Base-by-base conservation (phyloP, 2,113 vertebrate species). In the Lates calcarifer region DNA sequence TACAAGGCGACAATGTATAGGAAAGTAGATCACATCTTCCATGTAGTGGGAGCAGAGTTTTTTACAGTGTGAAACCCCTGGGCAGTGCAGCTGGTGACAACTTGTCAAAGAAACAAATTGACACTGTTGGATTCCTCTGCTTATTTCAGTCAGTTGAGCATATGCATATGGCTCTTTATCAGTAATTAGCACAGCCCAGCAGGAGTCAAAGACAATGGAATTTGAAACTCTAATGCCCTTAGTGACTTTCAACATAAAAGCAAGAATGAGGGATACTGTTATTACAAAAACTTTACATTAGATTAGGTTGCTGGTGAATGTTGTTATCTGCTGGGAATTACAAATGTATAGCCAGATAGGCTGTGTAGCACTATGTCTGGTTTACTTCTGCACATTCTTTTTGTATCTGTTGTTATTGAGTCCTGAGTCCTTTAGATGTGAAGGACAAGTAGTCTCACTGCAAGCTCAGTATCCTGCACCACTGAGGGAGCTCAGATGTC, bases 151-250 rank as follows among this genome's bases (percentile, higher is more conserved):
- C 62, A 41, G 47, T 75, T 45, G 26, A 82, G 26, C 26, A 63
- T 29, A 31, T 79, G 41, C 67, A 70, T 60, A 61, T 9, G 35
- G 63, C 58, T 77, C 67, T n/a, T n/a, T 82, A 47, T 72, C 68
- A 28, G 45, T 22, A 70, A 77, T 83, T 80, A 83, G 68, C 39
- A 26, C 57, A 43, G 33, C 31, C 35, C 79, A 69, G 47, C 14
- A 71, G 66, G 72, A 82, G 20, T 66, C 15, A 31, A 39, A 61
- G 22, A 58, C 53, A 61, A 70, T 47, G 47, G 14, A 3, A 60
- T 66, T 45, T 51, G 15, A 74, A 39, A 64, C 6, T 43, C 2
- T 6, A 47, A 33, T 67, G 17, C 35, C 29, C 10, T 3, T 17
- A 6, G 63, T 60, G 53, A 74, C 51, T 47, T 81, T 74, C 29